A percentile compares a stretch with the other conserved stretches of the same genome.
phyloP scores from a whole-genome alignment of 2,888 invertebrate genomes.

The Eulithis prunata region DNA sequence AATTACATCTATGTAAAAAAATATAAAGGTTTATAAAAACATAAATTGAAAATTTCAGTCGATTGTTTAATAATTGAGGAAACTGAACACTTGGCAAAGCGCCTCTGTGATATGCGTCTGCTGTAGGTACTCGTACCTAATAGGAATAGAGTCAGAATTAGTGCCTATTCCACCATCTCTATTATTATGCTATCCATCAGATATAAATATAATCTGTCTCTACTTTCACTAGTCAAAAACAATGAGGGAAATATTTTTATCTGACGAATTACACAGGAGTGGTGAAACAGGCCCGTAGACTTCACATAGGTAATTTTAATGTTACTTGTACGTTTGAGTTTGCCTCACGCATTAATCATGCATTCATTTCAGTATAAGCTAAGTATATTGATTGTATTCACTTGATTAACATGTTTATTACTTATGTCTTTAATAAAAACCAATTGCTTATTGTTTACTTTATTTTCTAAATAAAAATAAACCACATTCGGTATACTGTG shows the following conservation, averaged over 20 bases:
- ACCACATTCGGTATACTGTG: neutral
- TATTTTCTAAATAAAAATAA: slow-evolving; percentile 43
- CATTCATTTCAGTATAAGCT: slow-evolving; percentile 68
- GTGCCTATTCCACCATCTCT: no score
- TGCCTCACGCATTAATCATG: slow-evolving; percentile 65
- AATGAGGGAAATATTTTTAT: no score
- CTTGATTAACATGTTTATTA: slow-evolving; percentile 83
- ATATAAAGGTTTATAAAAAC: no score
- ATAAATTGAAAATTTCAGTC: no score
- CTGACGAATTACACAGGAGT: no score
- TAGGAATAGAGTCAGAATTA: slow-evolving; percentile 53
- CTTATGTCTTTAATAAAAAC: slow-evolving; percentile 80
- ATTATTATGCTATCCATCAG: no score
- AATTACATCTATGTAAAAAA: no score
- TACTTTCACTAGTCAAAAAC: no score
- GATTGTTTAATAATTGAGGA: no score
- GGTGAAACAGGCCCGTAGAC: no score
- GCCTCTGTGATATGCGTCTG: slow-evolving; percentile 79
- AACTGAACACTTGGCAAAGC: slow-evolving; percentile 52
- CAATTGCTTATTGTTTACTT: slow-evolving; percentile 72
- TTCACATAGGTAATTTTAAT: slow-evolving; percentile 22
- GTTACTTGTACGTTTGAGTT: slow-evolving; percentile 58
- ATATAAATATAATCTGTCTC: no score
- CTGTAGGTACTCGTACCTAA: slow-evolving; percentile 40
- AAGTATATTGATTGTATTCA: slow-evolving; percentile 77